These are phyloP conservation scores for Tetranychus truncatus DNA, from an alignment of 2,888 invertebrate genomes.

Conservation along the genomic window DNA sequence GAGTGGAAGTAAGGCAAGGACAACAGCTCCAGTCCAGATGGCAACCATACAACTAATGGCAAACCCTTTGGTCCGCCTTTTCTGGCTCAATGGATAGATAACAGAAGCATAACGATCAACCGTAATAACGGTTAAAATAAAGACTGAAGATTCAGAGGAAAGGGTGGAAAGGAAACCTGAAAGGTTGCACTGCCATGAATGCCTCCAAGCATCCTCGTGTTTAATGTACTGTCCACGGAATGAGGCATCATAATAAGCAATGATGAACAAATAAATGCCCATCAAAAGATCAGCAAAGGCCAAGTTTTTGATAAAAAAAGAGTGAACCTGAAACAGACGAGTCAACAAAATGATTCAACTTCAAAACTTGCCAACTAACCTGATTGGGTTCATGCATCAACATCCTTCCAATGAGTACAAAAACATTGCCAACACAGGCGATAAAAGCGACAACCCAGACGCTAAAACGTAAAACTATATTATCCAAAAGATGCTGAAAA, in stretches of 20 bases:
- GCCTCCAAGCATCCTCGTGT: constrained; percentile 42
- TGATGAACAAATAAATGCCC: constrained; percentile 44
- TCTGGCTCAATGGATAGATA: constrained; percentile 38
- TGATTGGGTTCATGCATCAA: constrained; percentile 41
- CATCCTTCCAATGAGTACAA: constrained; percentile 41
- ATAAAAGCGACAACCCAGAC: constrained; percentile 45
- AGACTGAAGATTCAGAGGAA: constrained; percentile 44
- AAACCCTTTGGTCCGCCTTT: constrained; percentile 34
- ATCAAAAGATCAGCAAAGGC: constrained; percentile 45
- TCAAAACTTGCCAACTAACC: constrained; percentile 29
- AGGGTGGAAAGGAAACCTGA: constrained; percentile 44
- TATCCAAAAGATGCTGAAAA: constrained; percentile 41
- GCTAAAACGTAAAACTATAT: constrained; percentile 36
- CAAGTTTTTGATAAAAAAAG: constrained; percentile 44
- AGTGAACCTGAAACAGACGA: constrained; percentile 32
- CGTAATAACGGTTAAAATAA: constrained; percentile 43
- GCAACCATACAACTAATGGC: constrained; percentile 29
- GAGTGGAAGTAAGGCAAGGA: constrained; percentile 39
- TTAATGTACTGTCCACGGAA: constrained; percentile 41
- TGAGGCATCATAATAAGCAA: constrained; percentile 40
- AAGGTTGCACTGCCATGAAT: constrained; percentile 40
- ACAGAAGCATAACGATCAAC: constrained; percentile 45
- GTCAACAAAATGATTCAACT: neutral
- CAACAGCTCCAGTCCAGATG: constrained; percentile 39
- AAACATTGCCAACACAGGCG: constrained; percentile 41